These are phyloP conservation scores for Alcedo atthis DNA, from an alignment of 2,797 vertebrate species.

Conservation along the genomic window DNA sequence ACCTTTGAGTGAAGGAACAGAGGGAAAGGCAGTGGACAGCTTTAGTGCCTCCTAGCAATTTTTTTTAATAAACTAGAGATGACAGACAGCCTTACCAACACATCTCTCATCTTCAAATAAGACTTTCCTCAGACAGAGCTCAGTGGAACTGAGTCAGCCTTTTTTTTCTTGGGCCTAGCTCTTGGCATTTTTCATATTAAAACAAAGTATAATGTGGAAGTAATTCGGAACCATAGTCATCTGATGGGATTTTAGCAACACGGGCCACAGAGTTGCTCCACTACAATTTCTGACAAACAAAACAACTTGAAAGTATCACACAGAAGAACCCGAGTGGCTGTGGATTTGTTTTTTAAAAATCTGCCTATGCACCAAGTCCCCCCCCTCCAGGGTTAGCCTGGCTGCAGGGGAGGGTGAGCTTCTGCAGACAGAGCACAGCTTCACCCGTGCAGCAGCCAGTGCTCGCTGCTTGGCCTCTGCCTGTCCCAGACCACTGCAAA, in stretches of 20 bases:
- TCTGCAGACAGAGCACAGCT: neutral
- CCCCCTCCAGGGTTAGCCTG: neutral
- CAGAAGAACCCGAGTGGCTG: neutral
- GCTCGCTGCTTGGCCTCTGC: neutral
- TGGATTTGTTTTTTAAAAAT: neutral
- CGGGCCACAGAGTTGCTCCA: neutral
- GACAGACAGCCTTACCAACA: conserved; percentile 66
- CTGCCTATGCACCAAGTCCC: neutral
- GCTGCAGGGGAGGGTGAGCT: neutral
- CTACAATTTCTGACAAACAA: neutral
- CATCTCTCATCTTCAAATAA: conserved; percentile 76
- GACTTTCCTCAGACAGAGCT: conserved; percentile 57
- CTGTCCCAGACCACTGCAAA: neutral
- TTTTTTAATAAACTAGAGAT: conserved; percentile 72
- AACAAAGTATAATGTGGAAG: conserved; percentile 59
- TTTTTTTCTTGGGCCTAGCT: conserved; percentile 60
- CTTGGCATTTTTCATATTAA: conserved; percentile 60
- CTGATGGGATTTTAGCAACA: conserved; percentile 19
- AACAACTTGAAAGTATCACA: neutral
- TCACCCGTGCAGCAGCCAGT: neutral
- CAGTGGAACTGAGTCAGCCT: conserved; percentile 58
- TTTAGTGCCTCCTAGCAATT: conserved; percentile 65
- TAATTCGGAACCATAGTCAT: conserved; percentile 37
- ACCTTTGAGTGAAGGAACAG: conserved; percentile 68
- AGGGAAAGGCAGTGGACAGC: conserved; percentile 58